Evolutionary conservation across 2,113 vertebrate species (phyloP).

Genomic region (Osmerus mordax): DNA sequence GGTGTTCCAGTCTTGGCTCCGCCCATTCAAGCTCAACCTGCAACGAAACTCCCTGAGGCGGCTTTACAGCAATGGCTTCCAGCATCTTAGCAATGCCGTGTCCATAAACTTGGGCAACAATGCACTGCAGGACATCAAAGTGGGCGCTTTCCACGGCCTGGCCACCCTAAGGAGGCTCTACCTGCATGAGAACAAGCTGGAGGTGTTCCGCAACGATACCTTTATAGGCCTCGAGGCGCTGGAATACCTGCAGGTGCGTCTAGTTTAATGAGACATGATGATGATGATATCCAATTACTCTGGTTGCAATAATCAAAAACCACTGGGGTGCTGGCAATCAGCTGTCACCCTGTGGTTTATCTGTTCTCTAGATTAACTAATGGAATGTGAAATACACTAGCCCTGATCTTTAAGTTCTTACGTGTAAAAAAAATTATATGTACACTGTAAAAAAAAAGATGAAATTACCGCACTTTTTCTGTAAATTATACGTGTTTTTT

Average conservation of each 20-base stretch:
- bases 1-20: slow-evolving; percentile 93
- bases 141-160: slow-evolving; percentile 91
- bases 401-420: no score
- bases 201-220: slow-evolving; percentile 96
- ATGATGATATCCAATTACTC: no score
- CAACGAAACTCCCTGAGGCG: slow-evolving; percentile 97
- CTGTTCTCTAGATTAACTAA: no score
- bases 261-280: no score
- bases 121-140: slow-evolving; percentile 96
- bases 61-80: slow-evolving; percentile 97
- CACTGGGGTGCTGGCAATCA: no score
- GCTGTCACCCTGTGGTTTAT: no score
- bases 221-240: slow-evolving; percentile 94
- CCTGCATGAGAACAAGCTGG: slow-evolving; percentile 96
- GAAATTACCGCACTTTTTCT: no score
- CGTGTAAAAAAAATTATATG: no score
- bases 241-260: slow-evolving; percentile 92
- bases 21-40: slow-evolving; percentile 98
- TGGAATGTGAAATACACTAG: no score
- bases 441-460: no score
- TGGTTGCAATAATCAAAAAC: no score
- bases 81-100: slow-evolving; percentile 94
- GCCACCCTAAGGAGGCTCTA: slow-evolving; percentile 91
- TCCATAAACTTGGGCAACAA: slow-evolving; percentile 99
- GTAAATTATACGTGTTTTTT: no score